Percentiles rank a stretch among this genome's conserved stretches.
These are phyloP conservation scores for Bicyclus anynana DNA, from an alignment of 1,140 invertebrate species.

Conservation along the genomic window DNA sequence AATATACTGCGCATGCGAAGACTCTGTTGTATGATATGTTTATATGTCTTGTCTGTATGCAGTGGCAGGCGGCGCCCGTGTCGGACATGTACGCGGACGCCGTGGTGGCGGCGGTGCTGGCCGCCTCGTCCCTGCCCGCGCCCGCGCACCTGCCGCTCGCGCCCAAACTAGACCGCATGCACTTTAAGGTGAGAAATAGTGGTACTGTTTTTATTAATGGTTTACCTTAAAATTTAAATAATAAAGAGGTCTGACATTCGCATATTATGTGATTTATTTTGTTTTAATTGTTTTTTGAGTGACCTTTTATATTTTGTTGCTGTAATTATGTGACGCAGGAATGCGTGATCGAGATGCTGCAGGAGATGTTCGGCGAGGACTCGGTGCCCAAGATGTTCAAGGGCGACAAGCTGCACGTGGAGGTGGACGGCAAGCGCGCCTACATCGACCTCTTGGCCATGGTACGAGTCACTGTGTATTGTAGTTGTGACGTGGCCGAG, in stretches of 20 bases:
- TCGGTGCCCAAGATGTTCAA: constrained; percentile 97
- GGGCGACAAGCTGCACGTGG: constrained; percentile 91
- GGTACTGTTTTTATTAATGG: too few relatives aligned
- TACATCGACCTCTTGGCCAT: constrained; percentile 90
- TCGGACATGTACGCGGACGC: constrained; percentile 99
- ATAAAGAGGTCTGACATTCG: too few relatives aligned
- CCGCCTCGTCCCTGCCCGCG: constrained; percentile 41
- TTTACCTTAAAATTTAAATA: too few relatives aligned
- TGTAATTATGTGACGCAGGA: too few relatives aligned
- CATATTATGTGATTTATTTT: too few relatives aligned
- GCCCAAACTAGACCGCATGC: constrained; percentile 88
- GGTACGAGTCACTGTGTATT: constrained; percentile 77
- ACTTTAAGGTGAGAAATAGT: constrained; percentile 87
- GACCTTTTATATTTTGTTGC: too few relatives aligned
- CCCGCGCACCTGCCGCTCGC: constrained; percentile 74
- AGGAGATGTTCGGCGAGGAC: constrained; percentile 97
- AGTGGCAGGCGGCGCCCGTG: constrained; percentile 79
- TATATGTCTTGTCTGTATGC: neutral
- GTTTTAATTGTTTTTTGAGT: too few relatives aligned
- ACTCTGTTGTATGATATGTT: too few relatives aligned
- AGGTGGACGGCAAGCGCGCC: constrained; percentile 90
- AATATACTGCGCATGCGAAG: too few relatives aligned
- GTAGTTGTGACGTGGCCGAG: too few relatives aligned
- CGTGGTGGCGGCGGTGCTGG: constrained; percentile 89
- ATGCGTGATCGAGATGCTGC: constrained; percentile 94